Base-by-base conservation (phyloP, 1,140 invertebrate species). In the Hycleus cichorii region DNA sequence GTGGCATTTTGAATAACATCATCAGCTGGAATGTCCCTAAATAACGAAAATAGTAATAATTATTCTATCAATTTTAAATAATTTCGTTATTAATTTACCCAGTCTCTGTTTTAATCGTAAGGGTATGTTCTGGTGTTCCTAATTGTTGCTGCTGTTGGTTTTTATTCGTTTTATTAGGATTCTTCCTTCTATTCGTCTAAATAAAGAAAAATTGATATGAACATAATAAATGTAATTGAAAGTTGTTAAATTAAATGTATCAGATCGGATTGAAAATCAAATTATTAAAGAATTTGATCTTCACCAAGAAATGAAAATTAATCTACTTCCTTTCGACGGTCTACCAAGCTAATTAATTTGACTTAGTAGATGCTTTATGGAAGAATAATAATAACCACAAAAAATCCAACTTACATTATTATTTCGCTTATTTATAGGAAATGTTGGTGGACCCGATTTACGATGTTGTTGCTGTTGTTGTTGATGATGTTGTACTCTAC, bases 101-200 rank as follows among this genome's bases (percentile, higher is more conserved):
- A 53, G 45, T 60, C 18, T 70, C 66, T 25, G 68, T 71, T 64
- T 68, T 69, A 40, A 71, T 63, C 25, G 68, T 72, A 49, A 70
- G 39, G 47, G 66, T 48, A 44, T 64, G 56, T 32, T 63, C 64
- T 40, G 64, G 63, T 24, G 68, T 72, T 52, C 68, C 39, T 47
- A 65, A 47, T 49, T 64, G 56, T 32, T 63, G 63, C 42, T 65
- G 63, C n/a, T 56, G 65, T 50, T 61, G 44, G 11, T 52, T 60
- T 52, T 70, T 69, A 44, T 67, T 69, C 59, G 62, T 60, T 64
- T 69, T 72, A 62, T 68, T 68, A 59, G 56, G 24, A 57, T 65
- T 67, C 44, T 63, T 64, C 50, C 70, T 72, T 61, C 68, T 71
- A 59, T 62, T 66, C 11, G 59, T 57, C 68, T 70, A 59, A 18